phyloP scores from a whole-genome alignment of 2,888 invertebrate species.

The Syrista parreyssii region DNA sequence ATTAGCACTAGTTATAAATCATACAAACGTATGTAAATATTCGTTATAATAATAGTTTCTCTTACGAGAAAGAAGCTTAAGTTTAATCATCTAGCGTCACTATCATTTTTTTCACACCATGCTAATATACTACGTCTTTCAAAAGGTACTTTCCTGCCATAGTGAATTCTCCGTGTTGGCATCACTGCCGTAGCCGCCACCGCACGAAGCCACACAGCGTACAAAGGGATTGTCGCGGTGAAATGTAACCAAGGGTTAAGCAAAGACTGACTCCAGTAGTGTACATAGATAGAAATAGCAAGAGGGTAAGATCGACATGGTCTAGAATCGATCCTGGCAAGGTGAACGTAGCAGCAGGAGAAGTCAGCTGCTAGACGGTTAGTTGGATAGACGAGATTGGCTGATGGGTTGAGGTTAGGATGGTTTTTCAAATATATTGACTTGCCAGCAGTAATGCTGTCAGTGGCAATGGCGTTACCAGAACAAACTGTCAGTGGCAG shows the following conservation, averaged over 20 bases:
- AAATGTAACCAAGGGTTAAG: background rate
- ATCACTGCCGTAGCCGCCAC: background rate
- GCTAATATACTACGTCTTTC: constrained; percentile 35
- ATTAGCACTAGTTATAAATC: constrained; percentile 64
- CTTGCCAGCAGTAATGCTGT: background rate
- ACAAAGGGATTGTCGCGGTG: background rate
- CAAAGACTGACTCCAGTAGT: background rate
- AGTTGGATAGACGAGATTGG: background rate
- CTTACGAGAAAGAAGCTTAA: constrained; percentile 61
- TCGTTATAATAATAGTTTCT: constrained; percentile 57
- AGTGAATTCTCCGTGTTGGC: background rate
- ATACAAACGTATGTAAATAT: constrained; percentile 65
- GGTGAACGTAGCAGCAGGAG: background rate
- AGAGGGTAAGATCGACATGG: background rate
- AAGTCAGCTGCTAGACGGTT: background rate
- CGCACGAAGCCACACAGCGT: no score
- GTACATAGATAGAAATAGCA: background rate
- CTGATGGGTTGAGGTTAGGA: background rate
- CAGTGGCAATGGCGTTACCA: background rate
- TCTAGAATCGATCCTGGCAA: background rate
- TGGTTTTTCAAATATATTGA: background rate
- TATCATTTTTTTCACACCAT: constrained; percentile 53
- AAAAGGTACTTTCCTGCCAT: background rate
- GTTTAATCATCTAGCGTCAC: constrained; percentile 62
- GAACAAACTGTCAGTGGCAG: background rate